Conservation (phyloP, 2,797 vertebrate genomes). For the Acanthurus leucopareius region DNA sequence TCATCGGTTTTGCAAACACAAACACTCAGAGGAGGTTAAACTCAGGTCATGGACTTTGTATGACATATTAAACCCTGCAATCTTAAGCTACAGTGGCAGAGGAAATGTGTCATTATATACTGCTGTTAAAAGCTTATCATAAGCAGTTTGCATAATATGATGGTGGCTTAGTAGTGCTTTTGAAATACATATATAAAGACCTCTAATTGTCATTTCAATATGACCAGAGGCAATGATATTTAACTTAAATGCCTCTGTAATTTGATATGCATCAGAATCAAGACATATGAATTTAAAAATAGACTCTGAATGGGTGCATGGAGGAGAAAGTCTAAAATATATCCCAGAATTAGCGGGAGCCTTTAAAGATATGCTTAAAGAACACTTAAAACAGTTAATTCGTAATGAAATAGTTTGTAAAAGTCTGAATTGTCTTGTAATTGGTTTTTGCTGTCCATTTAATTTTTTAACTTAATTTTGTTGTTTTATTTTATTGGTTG, state of each 20-base stretch:
- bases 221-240: not conserved
- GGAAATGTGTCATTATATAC: slow-evolving; percentile 18
- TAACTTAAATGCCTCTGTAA: not conserved
- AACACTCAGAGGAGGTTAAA: slow-evolving; percentile 53
- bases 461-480: no score
- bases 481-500: not conserved
- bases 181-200: slow-evolving; percentile 29
- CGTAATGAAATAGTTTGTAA: not conserved
- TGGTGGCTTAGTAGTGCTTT: slow-evolving; percentile 4
- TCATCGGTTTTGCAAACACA: slow-evolving; percentile 27
- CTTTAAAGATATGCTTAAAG: not conserved
- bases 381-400: not conserved
- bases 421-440: not conserved
- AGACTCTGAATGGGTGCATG: no score
- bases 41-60: slow-evolving; percentile 39
- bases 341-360: not conserved
- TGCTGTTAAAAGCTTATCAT: slow-evolving; percentile 32
- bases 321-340: no score
- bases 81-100: slow-evolving; percentile 22
- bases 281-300: not conserved
- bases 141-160: slow-evolving; percentile 7
- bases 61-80: slow-evolving; percentile 43
- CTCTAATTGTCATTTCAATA: slow-evolving; percentile 1
- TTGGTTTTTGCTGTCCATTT: not conserved
- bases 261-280: not conserved